Percentiles rank a stretch among this genome's conserved stretches.
Conservation (phyloP, 2,888 invertebrate species). For the Chaetoderma sp. region DNA sequence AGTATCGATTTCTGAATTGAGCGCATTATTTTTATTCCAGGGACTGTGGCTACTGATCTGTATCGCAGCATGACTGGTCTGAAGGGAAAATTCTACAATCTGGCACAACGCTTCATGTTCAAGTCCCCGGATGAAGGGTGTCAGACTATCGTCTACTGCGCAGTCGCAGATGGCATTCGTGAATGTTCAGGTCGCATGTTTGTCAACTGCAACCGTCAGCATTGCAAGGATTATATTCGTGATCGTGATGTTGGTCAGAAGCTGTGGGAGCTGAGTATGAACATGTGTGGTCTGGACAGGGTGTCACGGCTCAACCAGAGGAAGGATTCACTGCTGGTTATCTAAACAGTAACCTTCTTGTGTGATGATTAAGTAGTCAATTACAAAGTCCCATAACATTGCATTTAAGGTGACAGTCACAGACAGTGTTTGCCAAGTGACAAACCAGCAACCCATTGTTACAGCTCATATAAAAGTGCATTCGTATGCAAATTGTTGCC, state of each 20-base stretch:
- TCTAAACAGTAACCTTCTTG: no score
- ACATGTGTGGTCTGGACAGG: conserved; percentile 42
- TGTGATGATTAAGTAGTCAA: no score
- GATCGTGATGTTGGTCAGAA: conserved; percentile 43
- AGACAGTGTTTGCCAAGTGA: no score
- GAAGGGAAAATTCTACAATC: conserved; percentile 50
- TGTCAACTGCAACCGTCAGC: conserved; percentile 44
- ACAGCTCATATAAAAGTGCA: no score
- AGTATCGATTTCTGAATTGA: no score
- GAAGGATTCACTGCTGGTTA: no score
- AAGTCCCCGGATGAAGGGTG: conserved; percentile 60
- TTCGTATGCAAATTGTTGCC: no score
- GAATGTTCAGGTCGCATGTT: conserved; percentile 54
- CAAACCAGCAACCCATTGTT: no score
- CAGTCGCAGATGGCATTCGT: conserved; percentile 51
- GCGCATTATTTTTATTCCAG: conserved; percentile 35
- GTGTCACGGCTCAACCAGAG: no score
- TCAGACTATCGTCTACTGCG: conserved; percentile 59
- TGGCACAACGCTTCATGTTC: conserved; percentile 51
- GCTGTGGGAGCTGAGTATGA: conserved; percentile 52
- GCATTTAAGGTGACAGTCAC: no score
- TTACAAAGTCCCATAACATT: no score
- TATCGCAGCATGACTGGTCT: conserved; percentile 57
- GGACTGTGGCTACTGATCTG: conserved; percentile 52
- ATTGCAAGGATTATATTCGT: conserved; percentile 38